Base-by-base conservation (phyloP, 2,888 invertebrate genomes). In the Morinoia aosen region DNA sequence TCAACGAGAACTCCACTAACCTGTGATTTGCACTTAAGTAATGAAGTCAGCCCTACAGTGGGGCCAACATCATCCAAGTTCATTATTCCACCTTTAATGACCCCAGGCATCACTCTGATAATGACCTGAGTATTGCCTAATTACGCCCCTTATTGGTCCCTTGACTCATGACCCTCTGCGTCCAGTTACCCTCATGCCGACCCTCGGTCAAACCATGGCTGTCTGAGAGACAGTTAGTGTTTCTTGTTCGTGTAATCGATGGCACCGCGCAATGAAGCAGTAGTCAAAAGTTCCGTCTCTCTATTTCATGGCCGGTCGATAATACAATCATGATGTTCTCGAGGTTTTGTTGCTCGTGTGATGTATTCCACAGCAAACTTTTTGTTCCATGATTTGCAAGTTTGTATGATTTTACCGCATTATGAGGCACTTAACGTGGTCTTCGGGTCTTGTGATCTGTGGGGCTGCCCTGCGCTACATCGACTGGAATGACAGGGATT, bases 71-170 rank as follows among this genome's bases (percentile, higher is more conserved):
- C 76, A 76, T 19, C 76, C 25, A 76, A 76, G 76, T 76, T 76
- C 76, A 76, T 76, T 76, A 76, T 33, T 76, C 25, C 25, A 10
- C 76, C 25, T 76, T 33, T 76, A 76, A 76, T 76, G 76, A 76
- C 76, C 76, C 25, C 33, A 76, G 76, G 76, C 76, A 76, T 76
- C 19, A 33, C 33, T 76, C 76, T 76, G 76, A 76, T 76, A 76
- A 76, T 76, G 76, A 76, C 76, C 76, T 33, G 76, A 16, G 76
- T 76, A 76, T 76, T 76, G 76, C 76, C 76, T 76, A 76, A 76
- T 76, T 76, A 76, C 76, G 76, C 2, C 76, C 76, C 76, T 76
- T 76, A 76, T 76, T 76, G 76, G 76, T 76, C 76, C 76, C 76
- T 33, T 76, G 76, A 76, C 25, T 76, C 76, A 76, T 76, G 76